Base-by-base conservation (phyloP, 2,888 invertebrate species). In the Habrosyne pyritoides region DNA sequence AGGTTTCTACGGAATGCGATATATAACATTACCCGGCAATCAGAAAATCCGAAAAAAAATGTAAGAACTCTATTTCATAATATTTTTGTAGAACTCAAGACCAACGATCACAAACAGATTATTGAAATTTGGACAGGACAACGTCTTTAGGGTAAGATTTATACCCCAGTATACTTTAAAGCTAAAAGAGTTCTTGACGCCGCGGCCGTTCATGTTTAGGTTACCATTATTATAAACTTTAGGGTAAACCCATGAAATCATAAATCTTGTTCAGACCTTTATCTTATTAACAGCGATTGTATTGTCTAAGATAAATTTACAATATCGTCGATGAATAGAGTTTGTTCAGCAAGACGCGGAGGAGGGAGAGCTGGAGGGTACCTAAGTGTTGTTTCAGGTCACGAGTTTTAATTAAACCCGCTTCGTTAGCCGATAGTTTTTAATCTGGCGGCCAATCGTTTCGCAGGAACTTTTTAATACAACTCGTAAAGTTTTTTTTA, bases 361-460 rank as follows among this genome's bases (percentile, higher is more conserved):
- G 4, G 6, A 14, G 36, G 14, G 30, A 30, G 8, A 18, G 18
- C 33, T 33, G 47, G 10, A 48, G 6, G 24, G 7, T 22, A 7
- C n/a, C 33, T 24, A 24, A 24, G 48, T 52, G 46, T 53, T 63
- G 64, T 65, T 63, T 60, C 54, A 56, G 54, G 58, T 58, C 61
- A 57, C 55, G 68, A 76, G 71, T 76, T 80, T 78, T 81, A 81
- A 82, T 83, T 77, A 82, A 80, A 68, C 66, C 69, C 54, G 63
- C 67, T 71, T 75, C 74, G 77, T 75, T 75, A 72, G 58, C 70
- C 75, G 72, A 73, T 81, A 80, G 79, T 81, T 83, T 83, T 81
- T 80, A 79, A 83, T 77, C 79, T 68, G 59, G 56, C 54, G 36
- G 24, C 53, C 52, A 59, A 67, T 66, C 65, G 64, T 61, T 64